Base-by-base conservation (phyloP, 1,140 invertebrate genomes). In the Hycleus cichorii region DNA sequence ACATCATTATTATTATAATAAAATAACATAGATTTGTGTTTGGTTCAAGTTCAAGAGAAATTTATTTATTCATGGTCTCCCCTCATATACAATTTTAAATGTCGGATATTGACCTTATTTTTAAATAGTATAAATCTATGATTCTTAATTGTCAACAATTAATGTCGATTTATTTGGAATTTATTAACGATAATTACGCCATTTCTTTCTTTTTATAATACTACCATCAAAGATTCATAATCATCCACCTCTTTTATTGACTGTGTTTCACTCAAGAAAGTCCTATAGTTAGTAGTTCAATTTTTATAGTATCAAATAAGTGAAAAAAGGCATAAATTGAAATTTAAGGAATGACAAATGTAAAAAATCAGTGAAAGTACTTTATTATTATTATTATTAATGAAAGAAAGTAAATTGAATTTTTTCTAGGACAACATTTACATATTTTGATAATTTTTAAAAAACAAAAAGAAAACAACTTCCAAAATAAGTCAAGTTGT, bases 391-490 rank as follows among this genome's bases (percentile, higher is more conserved):
- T 32, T 32, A 4, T 7, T 32, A 45, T 53, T 44, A 53, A 53
- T 53, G 51, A 32, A 32, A 32, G 32, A 53, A 53, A 53, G 43
- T 53, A 53, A 53, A 53, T 10, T 53, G 2, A 24, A 53, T n/a
- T 53, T 53, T 53, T 53, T 53, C 42, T 53, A 32, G 51, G 51
- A 39, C 51, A 53, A 12, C 8, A 53, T 53, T 53, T 53, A 53
- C 51, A 53, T 53, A 53, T 46, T 25, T 32, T 48, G 39, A 18
- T 46, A 46, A 45, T 18, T 42, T 18, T 45, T 53, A 53, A 46
- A 53, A 45, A 45, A 24, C n/a, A 25, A 47, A 24, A 12, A 42
- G 24, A 25, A 27, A 25, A 25, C 40, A 11, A 45, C 42, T 46
- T 45, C 51, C 42, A 53, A 46, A 42, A 53, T 25, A 25, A 11